Base-by-base conservation (phyloP, 2,888 invertebrate species). In the Caenorhabditis sp. region DNA sequence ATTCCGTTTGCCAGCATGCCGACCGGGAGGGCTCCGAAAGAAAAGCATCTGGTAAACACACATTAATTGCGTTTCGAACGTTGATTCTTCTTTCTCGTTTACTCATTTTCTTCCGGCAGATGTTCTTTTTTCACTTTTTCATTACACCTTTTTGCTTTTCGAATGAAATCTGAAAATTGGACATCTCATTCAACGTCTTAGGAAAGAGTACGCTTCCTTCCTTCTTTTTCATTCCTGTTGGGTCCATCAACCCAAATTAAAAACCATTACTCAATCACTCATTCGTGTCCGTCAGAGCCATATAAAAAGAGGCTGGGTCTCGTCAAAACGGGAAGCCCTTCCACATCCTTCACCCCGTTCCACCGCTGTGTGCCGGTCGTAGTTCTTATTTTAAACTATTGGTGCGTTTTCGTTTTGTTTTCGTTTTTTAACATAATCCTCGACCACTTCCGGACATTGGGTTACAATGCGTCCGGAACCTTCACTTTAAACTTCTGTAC, bases 41-140 rank as follows among this genome's bases (percentile, higher is more conserved):
- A 30, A 66, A 56, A 59, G 59, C 59, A 59, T 70, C 59, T 70
- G 70, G 70, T 70, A 70, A 70, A 70, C 70, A 68, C 58, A 53
- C 70, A 70, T 70, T 59, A 70, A 70, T 70, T 61, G 52, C 30
- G 27, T 59, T 55, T 53, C 22, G 52, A 63, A 63, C 63, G 53
- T 50, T 66, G 56, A 46, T 66, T 48, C 39, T 48, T 55, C 32
- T 58, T 35, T 15, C 43, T 39, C 46, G 46, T 66, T 48, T 13
- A 41, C 66, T 50, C 66, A 56, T 66, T 50, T 50, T 58, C 68
- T 68, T 70, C 70, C 53, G 70, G 53, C 70, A 70, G 68, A 68
- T 68, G 68, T 50, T 30, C 43, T 26, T 15, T 9, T 20, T 32
- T 39, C 41, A 15, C 17, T 32, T 43, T 52, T 52, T 59, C 58